Evolutionary conservation across 2,797 vertebrate genomes (phyloP).

Genomic region (Buceros bicornis): DNA sequence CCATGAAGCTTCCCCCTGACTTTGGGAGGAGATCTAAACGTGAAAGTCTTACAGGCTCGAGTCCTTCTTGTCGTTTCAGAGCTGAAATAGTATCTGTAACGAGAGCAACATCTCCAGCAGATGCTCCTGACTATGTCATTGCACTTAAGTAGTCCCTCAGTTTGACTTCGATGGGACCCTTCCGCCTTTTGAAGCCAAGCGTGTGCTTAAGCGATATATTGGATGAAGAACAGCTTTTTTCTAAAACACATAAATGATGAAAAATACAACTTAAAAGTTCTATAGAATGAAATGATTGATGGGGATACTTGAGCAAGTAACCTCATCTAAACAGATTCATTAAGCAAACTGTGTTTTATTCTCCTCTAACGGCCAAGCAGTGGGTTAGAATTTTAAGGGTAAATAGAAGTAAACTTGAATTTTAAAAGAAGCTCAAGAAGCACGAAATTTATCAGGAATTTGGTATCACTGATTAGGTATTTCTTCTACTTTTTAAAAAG

Average conservation of each 20-base stretch:
- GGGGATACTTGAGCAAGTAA: not conserved
- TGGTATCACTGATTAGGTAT: not conserved
- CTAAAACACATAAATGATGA: not conserved
- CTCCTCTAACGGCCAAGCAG: not conserved
- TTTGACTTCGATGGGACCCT: not conserved
- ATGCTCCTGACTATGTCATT: not conserved
- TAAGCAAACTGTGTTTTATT: not conserved
- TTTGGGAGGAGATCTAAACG: conserved; percentile 15
- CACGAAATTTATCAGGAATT: not conserved
- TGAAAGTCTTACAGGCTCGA: not conserved
- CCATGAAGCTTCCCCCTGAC: conserved; percentile 36
- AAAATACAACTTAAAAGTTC: not conserved
- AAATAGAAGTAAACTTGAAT: not conserved
- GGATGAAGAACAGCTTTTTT: not conserved
- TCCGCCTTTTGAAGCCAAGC: not conserved
- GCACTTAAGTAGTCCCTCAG: not conserved
- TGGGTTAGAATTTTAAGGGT: not conserved
- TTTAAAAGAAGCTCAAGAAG: not conserved
- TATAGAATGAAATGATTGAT: not conserved
- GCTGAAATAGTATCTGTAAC: not conserved
- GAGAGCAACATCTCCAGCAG: not conserved
- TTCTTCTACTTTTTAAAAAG: not conserved
- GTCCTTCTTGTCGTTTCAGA: not conserved
- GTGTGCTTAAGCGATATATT: not conserved
- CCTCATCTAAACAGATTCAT: not conserved